phyloP scores from a whole-genome alignment of 35 echinoderm and acorn worm species.

The Hemicentrotus pulcherrimus region DNA sequence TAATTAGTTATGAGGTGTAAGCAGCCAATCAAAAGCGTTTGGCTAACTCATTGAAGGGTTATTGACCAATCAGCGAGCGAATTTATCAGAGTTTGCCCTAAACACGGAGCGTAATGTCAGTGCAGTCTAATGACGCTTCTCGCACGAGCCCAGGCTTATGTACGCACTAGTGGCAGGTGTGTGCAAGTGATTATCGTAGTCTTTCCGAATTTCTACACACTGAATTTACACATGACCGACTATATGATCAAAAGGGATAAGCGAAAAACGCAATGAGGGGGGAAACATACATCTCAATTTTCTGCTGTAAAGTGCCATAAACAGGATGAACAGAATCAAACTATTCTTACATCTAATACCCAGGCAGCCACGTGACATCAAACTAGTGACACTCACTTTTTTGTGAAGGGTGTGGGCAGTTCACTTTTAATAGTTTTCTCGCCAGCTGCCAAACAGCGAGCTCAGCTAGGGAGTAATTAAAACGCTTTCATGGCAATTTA shows the following conservation, averaged over 20 bases:
- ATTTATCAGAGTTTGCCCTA: background rate
- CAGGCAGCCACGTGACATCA: background rate
- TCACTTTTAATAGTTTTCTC: background rate
- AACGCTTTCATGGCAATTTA: too few species aligned
- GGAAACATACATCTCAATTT: background rate
- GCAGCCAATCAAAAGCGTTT: background rate
- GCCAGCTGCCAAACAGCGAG: conserved; percentile 6
- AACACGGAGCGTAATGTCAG: background rate
- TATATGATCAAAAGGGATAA: background rate
- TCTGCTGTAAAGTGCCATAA: background rate
- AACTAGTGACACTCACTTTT: background rate
- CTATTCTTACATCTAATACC: background rate
- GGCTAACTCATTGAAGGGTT: background rate
- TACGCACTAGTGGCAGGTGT: background rate
- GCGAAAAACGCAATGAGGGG: background rate
- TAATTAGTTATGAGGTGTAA: background rate
- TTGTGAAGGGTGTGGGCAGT: background rate
- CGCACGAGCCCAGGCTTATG: background rate
- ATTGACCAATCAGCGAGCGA: background rate
- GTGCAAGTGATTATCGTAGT: background rate
- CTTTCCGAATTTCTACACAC: background rate
- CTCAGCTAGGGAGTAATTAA: background rate
- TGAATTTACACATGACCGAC: background rate
- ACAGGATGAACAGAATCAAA: background rate
- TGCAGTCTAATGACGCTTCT: background rate